Percentiles rank a stretch among this genome's conserved stretches.
phyloP scores from a whole-genome alignment of 2,888 invertebrate species.

The Ferdinandea cuprea region DNA sequence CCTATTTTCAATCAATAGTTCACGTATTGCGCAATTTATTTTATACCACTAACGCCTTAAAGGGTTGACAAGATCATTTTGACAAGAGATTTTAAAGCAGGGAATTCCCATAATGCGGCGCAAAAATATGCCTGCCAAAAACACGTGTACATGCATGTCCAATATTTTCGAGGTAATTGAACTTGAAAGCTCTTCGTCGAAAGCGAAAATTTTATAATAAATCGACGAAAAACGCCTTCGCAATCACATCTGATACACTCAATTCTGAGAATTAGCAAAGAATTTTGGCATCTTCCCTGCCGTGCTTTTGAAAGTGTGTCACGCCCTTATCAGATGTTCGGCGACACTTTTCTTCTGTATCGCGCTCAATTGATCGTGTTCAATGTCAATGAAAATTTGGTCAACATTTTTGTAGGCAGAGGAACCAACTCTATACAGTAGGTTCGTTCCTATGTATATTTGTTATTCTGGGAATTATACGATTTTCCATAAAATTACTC shows the following conservation, averaged over 20 bases:
- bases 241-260: constrained; percentile 11
- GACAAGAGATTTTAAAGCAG: constrained; percentile 15
- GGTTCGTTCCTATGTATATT: neutral
- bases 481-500: constrained; percentile 38
- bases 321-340: constrained; percentile 33
- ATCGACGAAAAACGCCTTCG: constrained; percentile 23
- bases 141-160: neutral
- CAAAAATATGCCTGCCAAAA: neutral
- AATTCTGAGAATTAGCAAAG: constrained; percentile 61
- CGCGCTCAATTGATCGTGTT: constrained; percentile 22
- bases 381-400: constrained; percentile 41
- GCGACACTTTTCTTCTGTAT: constrained; percentile 14
- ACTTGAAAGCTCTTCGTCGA: constrained; percentile 57
- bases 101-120: constrained; percentile 41
- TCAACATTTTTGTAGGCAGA: neutral
- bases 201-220: constrained; percentile 55
- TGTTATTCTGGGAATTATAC: constrained; percentile 12
- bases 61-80: neutral
- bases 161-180: constrained; percentile 56
- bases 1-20: no score
- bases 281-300: constrained; percentile 49
- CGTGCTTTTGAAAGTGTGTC: constrained; percentile 39
- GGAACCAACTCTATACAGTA: neutral
- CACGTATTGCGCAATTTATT: no score
- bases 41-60: no score